Evolutionary conservation across 2,113 vertebrate species (phyloP).

Genomic region (Rostratula benghalensis): DNA sequence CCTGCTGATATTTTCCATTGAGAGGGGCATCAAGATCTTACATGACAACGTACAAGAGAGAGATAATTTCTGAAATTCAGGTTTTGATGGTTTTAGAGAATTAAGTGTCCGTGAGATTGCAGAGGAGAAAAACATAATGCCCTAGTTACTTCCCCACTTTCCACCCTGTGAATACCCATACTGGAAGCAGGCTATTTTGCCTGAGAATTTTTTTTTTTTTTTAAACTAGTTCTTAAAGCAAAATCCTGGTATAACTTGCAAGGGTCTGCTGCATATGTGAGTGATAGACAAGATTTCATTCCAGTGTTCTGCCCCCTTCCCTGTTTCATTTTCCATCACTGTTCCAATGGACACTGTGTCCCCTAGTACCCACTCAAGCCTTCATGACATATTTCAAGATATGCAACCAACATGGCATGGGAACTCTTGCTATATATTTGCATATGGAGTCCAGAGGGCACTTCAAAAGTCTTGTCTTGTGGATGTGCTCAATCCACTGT

Average conservation of each 20-base stretch:
- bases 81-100: background rate
- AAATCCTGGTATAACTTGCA: background rate
- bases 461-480: background rate
- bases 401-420: background rate
- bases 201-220: background rate
- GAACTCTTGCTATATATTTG: background rate
- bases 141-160: background rate
- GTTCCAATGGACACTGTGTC: background rate
- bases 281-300: background rate
- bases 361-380: background rate
- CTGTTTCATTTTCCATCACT: background rate
- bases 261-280: background rate
- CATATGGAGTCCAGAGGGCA: fast-evolving
- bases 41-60: background rate
- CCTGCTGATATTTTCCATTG: background rate
- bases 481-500: background rate
- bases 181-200: background rate
- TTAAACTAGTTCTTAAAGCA: background rate
- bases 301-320: background rate
- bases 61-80: background rate
- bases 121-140: background rate
- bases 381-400: background rate
- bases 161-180: background rate
- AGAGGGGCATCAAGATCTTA: background rate
- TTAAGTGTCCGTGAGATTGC: background rate